Evolutionary conservation across 2,797 vertebrate species (phyloP), one percentile per base, ranked within the genome.

Genomic region (Dipus sagitta): DNA sequence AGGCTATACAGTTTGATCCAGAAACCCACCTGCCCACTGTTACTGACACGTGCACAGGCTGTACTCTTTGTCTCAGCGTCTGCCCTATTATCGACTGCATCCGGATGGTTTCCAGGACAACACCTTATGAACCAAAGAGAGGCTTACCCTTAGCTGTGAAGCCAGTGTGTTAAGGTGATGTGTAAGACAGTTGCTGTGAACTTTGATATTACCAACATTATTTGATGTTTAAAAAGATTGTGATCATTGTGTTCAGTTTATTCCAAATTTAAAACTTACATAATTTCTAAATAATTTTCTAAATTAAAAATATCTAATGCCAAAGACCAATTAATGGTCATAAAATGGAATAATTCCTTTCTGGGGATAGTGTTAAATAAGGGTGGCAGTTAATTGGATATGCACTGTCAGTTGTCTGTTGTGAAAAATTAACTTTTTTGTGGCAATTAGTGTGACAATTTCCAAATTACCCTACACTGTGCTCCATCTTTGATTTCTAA

Each of bases 51-150:
- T 99, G 99, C n/a, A 99, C 99, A 0, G 99, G 99, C 98, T 99
- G 99, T 97, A 99, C 99, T 60, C 98, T 99, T 94, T 99, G 99
- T 96, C 98, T 99, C 96, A 99, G 99, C 21, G 98, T 99, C 97
- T 99, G 99, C 97, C 99, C 99, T 76, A 98, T 99, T 98, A 98
- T 99, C 96, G 99, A 99, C 98, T 99, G 99, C 99, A 99, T 99
- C 98, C 98, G 95, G 97, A 99, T 99, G 99, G 98, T 99, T 97
- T 97, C 98, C 98, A 99, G 99, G 98, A 98, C 97, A 97, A 99
- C 99, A 17, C 97, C 98, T 86, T 99, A 99, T 87, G 90, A 98
- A 94, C 99, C 99, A 85, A 98, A 98, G 95, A 99, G 99, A 86
- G 99, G 99, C 68, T 97, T 99, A 97, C 99, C 99, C 98, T 97